These are phyloP conservation scores for Eilema sororculum DNA, from an alignment of 2,888 invertebrate genomes.

Conservation along the genomic window DNA sequence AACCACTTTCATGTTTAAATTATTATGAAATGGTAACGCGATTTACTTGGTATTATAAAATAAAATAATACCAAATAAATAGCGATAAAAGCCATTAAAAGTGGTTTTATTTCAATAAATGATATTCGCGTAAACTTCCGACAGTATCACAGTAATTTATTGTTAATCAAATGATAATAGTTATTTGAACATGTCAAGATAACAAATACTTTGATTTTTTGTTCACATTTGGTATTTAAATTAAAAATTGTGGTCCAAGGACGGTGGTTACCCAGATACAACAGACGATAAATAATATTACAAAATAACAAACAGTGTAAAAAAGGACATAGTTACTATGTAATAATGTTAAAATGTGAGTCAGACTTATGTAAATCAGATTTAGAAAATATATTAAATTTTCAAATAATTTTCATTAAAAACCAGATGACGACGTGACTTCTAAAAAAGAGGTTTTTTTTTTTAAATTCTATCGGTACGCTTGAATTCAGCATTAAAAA, in stretches of 20 bases:
- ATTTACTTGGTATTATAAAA: too few relatives aligned
- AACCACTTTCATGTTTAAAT: too few relatives aligned
- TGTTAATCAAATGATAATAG: not conserved
- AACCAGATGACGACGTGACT: not conserved
- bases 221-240: not conserved
- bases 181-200: conserved; percentile 3
- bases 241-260: not conserved
- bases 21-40: too few relatives aligned
- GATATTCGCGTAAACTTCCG: not conserved
- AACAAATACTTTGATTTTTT: not conserved
- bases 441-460: not conserved
- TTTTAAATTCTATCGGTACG: not conserved
- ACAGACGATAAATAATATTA: not conserved
- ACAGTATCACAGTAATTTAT: not conserved
- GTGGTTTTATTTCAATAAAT: too few relatives aligned
- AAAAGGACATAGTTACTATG: not conserved
- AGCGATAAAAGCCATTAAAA: too few relatives aligned
- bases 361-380: not conserved
- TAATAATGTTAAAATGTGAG: not conserved
- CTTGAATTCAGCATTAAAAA: too few relatives aligned
- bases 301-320: not conserved
- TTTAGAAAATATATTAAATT: too few relatives aligned
- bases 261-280: not conserved
- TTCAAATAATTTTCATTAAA: not conserved
- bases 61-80: too few relatives aligned